Evolutionary conservation across 2,113 vertebrate genomes (phyloP).

Genomic region (Gallinago undulata): DNA sequence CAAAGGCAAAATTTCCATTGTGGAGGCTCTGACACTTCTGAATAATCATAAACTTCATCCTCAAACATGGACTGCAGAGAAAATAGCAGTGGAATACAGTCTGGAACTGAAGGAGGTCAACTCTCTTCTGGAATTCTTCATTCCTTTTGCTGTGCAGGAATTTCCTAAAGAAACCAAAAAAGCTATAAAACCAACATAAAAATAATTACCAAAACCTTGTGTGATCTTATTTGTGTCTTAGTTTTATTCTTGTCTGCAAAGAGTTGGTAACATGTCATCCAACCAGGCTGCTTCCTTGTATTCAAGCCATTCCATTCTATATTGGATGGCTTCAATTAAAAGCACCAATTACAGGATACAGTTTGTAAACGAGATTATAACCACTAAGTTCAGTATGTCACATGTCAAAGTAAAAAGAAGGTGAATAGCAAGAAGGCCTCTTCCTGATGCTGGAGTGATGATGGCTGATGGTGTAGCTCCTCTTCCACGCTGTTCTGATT

Average conservation of each 20-base stretch:
- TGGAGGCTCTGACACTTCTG: conserved; percentile 84
- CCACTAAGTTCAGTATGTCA: not conserved
- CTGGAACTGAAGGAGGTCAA: conserved; percentile 85
- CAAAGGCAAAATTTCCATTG: conserved; percentile 86
- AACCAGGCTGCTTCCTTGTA: not conserved
- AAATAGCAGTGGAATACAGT: conserved; percentile 86
- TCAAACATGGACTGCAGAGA: conserved; percentile 85
- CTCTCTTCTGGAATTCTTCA: conserved; percentile 84
- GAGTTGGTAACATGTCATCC: not conserved
- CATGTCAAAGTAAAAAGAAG: not conserved
- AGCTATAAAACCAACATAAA: conserved; percentile 77
- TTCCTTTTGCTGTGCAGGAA: conserved; percentile 82
- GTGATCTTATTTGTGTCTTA: not conserved
- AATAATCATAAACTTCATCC: conserved; percentile 85
- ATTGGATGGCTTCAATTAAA: not conserved
- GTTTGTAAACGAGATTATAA: not conserved
- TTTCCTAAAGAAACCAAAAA: conserved; percentile 74
- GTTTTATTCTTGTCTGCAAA: not conserved
- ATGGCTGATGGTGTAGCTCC: not conserved
- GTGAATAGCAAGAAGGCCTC: not conserved
- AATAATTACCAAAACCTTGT: not conserved
- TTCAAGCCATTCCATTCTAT: not conserved
- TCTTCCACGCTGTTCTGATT: not conserved
- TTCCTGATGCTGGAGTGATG: not conserved
- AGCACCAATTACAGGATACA: not conserved